Base-by-base conservation (phyloP, 2,888 invertebrate genomes). In the Notodonta dromedarius region DNA sequence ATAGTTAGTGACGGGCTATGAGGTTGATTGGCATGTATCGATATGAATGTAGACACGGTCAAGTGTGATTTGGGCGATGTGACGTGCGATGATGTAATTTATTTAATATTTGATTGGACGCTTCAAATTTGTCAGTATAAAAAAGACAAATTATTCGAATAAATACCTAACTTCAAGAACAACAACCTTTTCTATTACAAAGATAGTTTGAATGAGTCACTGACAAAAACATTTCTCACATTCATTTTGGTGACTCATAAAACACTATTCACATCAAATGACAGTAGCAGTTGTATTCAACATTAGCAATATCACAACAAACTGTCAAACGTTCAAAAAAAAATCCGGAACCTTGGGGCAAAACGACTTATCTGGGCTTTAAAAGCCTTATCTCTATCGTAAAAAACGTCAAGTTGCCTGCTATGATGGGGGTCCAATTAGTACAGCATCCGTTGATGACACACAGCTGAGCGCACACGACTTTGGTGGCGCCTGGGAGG, bases 11-110 rank as follows among this genome's bases (percentile, higher is more conserved):
- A 92, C 91, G 80, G 79, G 73, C 80, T 82, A 87, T 86, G 80
- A 85, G 82, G 87, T 84, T 91, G 92, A 93, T 86, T 88, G 93
- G 86, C 92, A 75, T 81, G 67, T 77, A 75, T 73, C 70, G 69
- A 75, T 81, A 89, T 83, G 74, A 70, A 70, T 77, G 78, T 79
- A 67, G 91, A 91, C 88, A 80, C 54, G 70, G 75, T 76, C 76
- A 72, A 74, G 76, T 83, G 87, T 85, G 87, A 88, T 85, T 83
- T 85, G 80, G 80, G 63, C 71, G 73, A 68, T 82, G 81, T 78
- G 77, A 77, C 77, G 78, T 83, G 81, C 75, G 77, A 78, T 64
- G 70, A 75, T 64, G 81, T 83, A 79, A 76, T 75, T 73, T 67
- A 69, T 76, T 75, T 84, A n/a, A n/a, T 2, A n/a, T 3, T n/a